These are phyloP conservation scores for Dolichotis patagonum DNA, from an alignment of 2,113 vertebrate genomes.

Conservation along the genomic window DNA sequence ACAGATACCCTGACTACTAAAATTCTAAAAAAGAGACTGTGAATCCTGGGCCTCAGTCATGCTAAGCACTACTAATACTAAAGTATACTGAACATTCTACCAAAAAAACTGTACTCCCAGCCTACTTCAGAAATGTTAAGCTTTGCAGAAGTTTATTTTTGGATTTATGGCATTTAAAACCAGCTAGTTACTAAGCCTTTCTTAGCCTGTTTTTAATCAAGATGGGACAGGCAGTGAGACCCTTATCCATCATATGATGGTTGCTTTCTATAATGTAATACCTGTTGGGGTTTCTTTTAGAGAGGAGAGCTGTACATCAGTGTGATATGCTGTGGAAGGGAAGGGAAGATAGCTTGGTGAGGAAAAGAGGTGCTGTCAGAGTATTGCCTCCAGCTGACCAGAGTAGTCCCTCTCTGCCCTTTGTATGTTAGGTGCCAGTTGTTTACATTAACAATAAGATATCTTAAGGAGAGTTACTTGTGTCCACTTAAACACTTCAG, in stretches of 20 bases:
- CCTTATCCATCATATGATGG: not conserved
- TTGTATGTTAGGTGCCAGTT: not conserved
- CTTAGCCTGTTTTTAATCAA: conserved; percentile 2
- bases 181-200: not conserved
- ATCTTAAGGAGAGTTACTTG: not conserved
- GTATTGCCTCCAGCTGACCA: not conserved
- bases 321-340: not conserved
- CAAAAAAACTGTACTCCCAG: not conserved
- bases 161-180: not conserved
- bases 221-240: not conserved
- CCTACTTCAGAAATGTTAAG: not conserved
- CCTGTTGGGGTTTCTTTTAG: not conserved
- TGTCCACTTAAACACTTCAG: not conserved
- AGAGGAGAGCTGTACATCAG: not conserved
- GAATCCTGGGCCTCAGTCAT: not conserved
- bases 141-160: not conserved
- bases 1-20: not conserved
- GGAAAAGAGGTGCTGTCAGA: not conserved
- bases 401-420: not conserved
- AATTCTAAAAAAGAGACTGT: not conserved
- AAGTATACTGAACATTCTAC: not conserved
- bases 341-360: not conserved
- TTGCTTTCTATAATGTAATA: conserved; percentile 29
- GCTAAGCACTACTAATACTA: not conserved
- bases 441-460: not conserved